Conservation (phyloP, 2,888 invertebrate genomes). For the Eumerus sabulonum region DNA sequence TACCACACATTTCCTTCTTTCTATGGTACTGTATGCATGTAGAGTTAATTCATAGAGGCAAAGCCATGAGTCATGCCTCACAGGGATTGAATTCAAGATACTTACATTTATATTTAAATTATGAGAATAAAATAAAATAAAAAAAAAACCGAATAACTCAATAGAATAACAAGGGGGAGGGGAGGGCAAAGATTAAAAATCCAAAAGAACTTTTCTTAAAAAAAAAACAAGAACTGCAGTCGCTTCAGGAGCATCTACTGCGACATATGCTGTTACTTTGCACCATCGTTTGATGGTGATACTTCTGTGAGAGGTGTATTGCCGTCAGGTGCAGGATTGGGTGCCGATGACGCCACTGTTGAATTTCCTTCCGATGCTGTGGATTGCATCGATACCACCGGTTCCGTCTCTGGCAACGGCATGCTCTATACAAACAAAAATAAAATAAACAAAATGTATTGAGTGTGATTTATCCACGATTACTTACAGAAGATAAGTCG, state of each 20-base stretch:
- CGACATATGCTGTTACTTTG: too few species aligned
- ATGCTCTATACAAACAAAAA: slow-evolving; percentile 20
- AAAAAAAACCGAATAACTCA: not conserved
- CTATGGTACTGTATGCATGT: too few species aligned
- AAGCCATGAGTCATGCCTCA: too few species aligned
- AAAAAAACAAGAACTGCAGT: too few species aligned
- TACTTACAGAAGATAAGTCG: slow-evolving; percentile 65
- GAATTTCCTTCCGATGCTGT: slow-evolving; percentile 26
- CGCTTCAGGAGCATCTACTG: too few species aligned
- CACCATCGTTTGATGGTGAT: not conserved
- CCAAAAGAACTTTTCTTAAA: too few species aligned
- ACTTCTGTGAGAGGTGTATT: slow-evolving; percentile 26
- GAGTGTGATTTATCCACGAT: not conserved
- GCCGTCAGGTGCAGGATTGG: slow-evolving; percentile 15
- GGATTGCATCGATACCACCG: slow-evolving; percentile 24
- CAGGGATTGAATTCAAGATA: too few species aligned
- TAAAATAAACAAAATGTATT: not conserved
- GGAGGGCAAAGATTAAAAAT: too few species aligned
- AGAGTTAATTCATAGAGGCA: too few species aligned
- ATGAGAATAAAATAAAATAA: not conserved
- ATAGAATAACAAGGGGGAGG: too few species aligned
- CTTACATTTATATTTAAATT: too few species aligned
- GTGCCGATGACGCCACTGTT: slow-evolving; percentile 22
- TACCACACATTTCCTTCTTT: too few species aligned
- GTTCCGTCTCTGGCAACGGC: slow-evolving; percentile 41